phyloP scores from a whole-genome alignment of 2,888 invertebrate species.

The Nemurella pictetii region DNA sequence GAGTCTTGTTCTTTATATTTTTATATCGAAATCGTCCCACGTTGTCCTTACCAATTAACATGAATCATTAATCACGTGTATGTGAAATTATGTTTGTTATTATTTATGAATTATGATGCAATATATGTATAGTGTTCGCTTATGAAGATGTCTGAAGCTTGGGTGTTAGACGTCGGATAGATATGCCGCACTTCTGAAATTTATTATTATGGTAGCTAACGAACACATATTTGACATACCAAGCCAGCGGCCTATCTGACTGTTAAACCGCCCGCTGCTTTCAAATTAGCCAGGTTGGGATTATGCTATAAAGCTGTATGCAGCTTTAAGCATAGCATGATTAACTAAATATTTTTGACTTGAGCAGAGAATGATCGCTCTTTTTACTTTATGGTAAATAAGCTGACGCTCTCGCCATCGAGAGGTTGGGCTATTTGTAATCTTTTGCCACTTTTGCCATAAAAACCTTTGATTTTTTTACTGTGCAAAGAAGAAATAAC shows the following conservation, averaged over 20 bases:
- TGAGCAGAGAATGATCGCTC: background rate
- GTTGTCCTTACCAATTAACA: background rate
- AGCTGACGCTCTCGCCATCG: no score
- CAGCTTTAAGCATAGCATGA: background rate
- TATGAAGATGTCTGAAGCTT: background rate
- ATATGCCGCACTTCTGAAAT: constrained; percentile 4
- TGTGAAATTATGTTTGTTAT: background rate
- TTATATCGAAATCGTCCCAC: background rate
- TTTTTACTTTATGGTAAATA: no score
- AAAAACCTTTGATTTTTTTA: no score
- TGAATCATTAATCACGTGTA: background rate
- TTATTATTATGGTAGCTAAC: background rate
- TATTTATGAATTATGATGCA: background rate
- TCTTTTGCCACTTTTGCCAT: no score
- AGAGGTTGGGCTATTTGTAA: no score
- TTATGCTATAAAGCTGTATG: background rate
- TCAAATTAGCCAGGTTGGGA: constrained; percentile 7
- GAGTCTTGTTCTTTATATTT: background rate
- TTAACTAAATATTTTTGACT: background rate
- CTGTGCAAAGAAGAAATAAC: no score
- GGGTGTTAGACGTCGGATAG: background rate
- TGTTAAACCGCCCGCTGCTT: background rate
- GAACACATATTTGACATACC: constrained; percentile 17
- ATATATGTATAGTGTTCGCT: background rate
- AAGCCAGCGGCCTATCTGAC: background rate